A percentile compares a stretch with the other conserved stretches of the same genome.
These are phyloP conservation scores for Macquaria australasica DNA, from an alignment of 2,113 vertebrate species.

Conservation along the genomic window DNA sequence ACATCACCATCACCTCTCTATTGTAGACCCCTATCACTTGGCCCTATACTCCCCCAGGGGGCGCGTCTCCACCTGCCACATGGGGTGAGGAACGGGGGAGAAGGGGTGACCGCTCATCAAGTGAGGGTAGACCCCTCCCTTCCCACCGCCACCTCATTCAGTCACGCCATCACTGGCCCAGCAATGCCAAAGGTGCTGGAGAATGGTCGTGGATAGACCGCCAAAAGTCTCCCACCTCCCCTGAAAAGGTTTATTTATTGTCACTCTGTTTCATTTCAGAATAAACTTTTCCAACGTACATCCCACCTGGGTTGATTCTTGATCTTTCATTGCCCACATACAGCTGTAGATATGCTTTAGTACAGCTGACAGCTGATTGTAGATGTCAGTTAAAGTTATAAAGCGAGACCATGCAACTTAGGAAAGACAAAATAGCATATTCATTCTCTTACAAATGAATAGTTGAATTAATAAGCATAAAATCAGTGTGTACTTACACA, in stretches of 20 bases:
- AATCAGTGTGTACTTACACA: background rate
- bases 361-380: background rate
- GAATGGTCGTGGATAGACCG: slow-evolving; percentile 73
- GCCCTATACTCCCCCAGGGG: slow-evolving; percentile 64
- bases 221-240: slow-evolving; percentile 71
- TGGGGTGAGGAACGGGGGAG: slow-evolving; percentile 84
- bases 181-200: slow-evolving; percentile 84
- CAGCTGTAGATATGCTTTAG: background rate
- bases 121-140: slow-evolving; percentile 83
- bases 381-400: background rate
- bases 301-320: slow-evolving; percentile 72
- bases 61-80: slow-evolving; percentile 71
- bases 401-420: background rate
- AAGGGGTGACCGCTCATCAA: slow-evolving; percentile 84
- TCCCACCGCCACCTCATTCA: slow-evolving; percentile 83
- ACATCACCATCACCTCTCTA: slow-evolving; percentile 55
- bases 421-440: background rate
- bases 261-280: slow-evolving; percentile 83
- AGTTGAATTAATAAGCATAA: background rate
- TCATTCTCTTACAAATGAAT: background rate
- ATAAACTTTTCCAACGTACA: slow-evolving; percentile 89
- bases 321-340: slow-evolving; percentile 64
- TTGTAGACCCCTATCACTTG: slow-evolving; percentile 59
- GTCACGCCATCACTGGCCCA: slow-evolving; percentile 80
- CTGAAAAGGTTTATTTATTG: slow-evolving; percentile 83